These are phyloP conservation scores for Pogonus chalceus DNA, from an alignment of 1,140 invertebrate genomes.

Conservation along the genomic window DNA sequence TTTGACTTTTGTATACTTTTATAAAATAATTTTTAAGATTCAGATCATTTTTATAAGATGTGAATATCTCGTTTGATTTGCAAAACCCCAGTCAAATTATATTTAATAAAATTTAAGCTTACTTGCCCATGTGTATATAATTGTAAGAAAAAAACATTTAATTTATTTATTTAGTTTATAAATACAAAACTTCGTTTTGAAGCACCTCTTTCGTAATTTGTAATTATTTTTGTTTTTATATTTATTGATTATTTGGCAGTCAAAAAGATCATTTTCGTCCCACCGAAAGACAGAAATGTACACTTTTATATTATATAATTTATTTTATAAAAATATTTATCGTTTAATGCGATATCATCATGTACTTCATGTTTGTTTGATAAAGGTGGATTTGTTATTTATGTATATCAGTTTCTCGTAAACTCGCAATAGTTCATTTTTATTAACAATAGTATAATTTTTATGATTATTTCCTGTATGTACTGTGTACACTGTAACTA, in stretches of 20 bases:
- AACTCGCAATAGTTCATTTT: neutral
- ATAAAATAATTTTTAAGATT: conserved; percentile 21
- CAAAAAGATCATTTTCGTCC: no score
- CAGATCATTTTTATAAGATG: conserved; percentile 16
- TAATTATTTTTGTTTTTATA: no score
- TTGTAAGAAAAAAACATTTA: neutral
- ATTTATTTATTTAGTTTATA: conserved; percentile 5
- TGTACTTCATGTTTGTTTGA: conserved; percentile 2
- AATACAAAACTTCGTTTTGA: no score
- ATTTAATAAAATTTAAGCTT: neutral
- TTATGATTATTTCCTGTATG: conserved; percentile 25
- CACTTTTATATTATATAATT: conserved; percentile 10
- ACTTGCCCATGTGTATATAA: conserved; percentile 3
- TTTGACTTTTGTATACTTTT: conserved; percentile 20
- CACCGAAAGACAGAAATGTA: conserved; percentile 19
- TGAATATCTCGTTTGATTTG: conserved; percentile 15
- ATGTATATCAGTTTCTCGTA: neutral
- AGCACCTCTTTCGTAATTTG: no score
- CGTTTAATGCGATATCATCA: neutral
- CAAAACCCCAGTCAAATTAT: conserved; percentile 4
- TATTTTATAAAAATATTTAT: conserved; percentile 11
- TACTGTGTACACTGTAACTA: conserved; percentile 25
- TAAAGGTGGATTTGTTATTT: neutral
- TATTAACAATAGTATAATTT: conserved; percentile 24
- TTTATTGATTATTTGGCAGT: no score